phyloP scores from a whole-genome alignment of 2,797 vertebrate species.

The Catostomus latipinnis region DNA sequence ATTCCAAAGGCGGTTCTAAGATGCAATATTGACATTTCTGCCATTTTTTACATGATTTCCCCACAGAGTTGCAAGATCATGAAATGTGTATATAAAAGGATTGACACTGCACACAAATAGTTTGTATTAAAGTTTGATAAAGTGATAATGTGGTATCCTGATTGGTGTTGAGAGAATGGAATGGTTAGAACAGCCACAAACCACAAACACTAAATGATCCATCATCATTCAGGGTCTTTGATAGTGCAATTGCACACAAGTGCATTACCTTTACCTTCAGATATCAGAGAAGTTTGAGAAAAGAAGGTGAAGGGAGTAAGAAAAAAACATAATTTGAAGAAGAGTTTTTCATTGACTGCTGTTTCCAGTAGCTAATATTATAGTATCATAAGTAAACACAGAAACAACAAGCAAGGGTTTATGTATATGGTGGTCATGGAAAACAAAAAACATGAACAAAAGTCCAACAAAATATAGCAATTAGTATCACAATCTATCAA shows the following conservation, averaged over 20 bases:
- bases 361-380: not conserved
- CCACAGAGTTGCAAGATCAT: too few relatives aligned
- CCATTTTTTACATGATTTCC: too few relatives aligned
- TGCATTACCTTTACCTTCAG: slow-evolving; percentile 19
- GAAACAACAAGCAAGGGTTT: too few relatives aligned
- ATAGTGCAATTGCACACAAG: slow-evolving; percentile 7
- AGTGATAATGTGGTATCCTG: not conserved
- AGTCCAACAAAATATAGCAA: too few relatives aligned
- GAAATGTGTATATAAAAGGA: too few relatives aligned
- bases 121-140: too few relatives aligned
- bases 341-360: not conserved
- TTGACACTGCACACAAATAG: too few relatives aligned
- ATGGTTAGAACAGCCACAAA: slow-evolving; percentile 53
- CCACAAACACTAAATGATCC: slow-evolving; percentile 54
- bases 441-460: too few relatives aligned
- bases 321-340: not conserved
- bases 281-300: slow-evolving; percentile 45
- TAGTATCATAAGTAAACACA: not conserved
- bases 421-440: too few relatives aligned
- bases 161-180: slow-evolving; percentile 50
- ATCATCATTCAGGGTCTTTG: slow-evolving; percentile 66
- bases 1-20: too few relatives aligned
- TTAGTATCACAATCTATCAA: too few relatives aligned
- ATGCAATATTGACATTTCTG: too few relatives aligned
- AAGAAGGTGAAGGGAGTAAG: slow-evolving; percentile 59